A percentile compares a stretch with the other conserved stretches of the same genome.
These are phyloP conservation scores for Leptodactylus fallax DNA, from an alignment of 2,797 vertebrate genomes.

Conservation along the genomic window DNA sequence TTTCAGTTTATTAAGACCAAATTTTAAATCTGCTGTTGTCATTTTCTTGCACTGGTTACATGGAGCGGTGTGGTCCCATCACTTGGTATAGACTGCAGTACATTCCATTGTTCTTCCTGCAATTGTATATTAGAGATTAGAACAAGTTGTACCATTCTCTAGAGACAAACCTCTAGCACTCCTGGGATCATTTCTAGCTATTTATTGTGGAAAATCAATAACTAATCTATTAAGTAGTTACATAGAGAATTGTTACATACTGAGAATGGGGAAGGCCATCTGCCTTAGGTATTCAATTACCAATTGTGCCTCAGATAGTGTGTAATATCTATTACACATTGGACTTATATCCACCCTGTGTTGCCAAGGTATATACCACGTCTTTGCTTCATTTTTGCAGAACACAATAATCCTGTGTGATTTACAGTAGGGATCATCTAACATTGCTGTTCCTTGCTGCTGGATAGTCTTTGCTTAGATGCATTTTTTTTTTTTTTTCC, in stretches of 20 bases:
- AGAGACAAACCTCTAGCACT: not conserved
- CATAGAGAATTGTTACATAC: not conserved
- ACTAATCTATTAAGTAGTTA: not conserved
- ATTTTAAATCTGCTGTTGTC: constrained; percentile 18
- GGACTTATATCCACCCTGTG: not conserved
- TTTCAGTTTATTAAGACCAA: not conserved
- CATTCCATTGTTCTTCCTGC: not conserved
- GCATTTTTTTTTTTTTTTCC: not conserved
- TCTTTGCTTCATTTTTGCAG: not conserved
- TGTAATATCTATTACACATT: constrained; percentile 1
- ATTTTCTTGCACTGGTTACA: constrained; percentile 35
- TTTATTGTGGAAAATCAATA: constrained; percentile 4
- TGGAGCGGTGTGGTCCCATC: constrained; percentile 30
- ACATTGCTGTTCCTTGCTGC: constrained; percentile 19
- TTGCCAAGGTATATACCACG: not conserved
- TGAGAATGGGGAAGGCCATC: not conserved
- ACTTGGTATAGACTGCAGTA: not conserved
- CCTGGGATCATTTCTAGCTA: constrained; percentile 15
- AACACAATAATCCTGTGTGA: not conserved
- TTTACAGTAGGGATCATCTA: not conserved
- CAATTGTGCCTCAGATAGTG: constrained; percentile 17
- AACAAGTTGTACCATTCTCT: not conserved
- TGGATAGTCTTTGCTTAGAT: constrained; percentile 29
- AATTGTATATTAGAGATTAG: constrained; percentile 1
- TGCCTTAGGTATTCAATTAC: constrained; percentile 14